Base-by-base conservation (phyloP, 1,140 invertebrate genomes). In the Matsumurasca onukii region DNA sequence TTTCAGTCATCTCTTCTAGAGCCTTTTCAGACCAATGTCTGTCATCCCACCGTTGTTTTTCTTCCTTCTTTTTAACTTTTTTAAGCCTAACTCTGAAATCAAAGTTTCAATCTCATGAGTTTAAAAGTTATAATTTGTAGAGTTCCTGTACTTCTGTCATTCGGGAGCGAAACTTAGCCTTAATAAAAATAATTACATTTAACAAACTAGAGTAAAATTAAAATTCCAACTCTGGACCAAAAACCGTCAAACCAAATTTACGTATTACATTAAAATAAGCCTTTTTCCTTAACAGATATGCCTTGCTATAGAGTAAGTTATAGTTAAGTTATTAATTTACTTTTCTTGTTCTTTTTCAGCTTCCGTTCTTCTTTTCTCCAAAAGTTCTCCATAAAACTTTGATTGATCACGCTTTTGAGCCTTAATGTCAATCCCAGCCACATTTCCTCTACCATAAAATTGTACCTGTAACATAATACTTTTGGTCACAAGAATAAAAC, bases 1-100 rank as follows among this genome's bases (percentile, higher is more conserved):
- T 86, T 78, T 99, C 97, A 12, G 93, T 97, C 98, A 99, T 99
- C 82, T 99, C 96, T 62, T 91, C 87, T 0, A 91, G 77, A 13
- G 88, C 86, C 81, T 99, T 99, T 74, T 99, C 95, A 20, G 91
- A 93, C 98, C 98, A 99, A 81, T 99, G 98, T 27, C 98, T 86
- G 78, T 99, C 97, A 82, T 99, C 98, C 93, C 94, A 99, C 77
- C 95, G 93, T 77, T 98, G 95, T 82, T 99, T 99, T 70, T 98
- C 96, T 83, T 99, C 97, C 79, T 94, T 95, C 75, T 91, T 90
- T 75, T 95, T 95, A 1, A 97, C 89, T 81, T 97, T 98, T 76
- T 97, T 97, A 55, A 98, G 80, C 49, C 96, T 86, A 71, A 94
- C 88, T 75, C 86, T 88, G 66, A 31, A 55, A 49, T 24, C 1